A percentile compares a stretch with the other conserved stretches of the same genome.
These are phyloP conservation scores for Corythucha ciliata DNA, from an alignment of 2,888 invertebrate species.

Conservation along the genomic window DNA sequence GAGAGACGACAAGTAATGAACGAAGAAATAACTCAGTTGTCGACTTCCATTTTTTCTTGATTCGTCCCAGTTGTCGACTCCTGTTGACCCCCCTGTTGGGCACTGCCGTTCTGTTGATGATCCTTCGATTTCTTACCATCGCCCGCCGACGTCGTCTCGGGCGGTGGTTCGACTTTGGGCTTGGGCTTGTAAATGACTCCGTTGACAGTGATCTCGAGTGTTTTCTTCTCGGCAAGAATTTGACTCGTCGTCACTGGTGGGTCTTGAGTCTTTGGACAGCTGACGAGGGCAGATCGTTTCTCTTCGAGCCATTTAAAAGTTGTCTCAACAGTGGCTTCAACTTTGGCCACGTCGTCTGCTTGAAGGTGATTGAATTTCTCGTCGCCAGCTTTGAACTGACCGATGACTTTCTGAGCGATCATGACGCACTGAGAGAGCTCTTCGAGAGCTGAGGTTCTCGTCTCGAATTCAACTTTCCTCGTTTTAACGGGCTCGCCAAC, in stretches of 20 bases:
- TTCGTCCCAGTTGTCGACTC: too few relatives aligned
- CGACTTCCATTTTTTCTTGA: too few relatives aligned
- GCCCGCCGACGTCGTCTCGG: slow-evolving; percentile 43
- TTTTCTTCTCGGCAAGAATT: slow-evolving; percentile 66
- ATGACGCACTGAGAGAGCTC: slow-evolving; percentile 69
- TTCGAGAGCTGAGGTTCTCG: slow-evolving; percentile 69
- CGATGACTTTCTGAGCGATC: slow-evolving; percentile 68
- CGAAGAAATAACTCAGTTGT: too few relatives aligned
- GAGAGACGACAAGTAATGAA: too few relatives aligned
- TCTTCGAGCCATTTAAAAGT: slow-evolving; percentile 75
- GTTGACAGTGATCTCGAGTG: slow-evolving; percentile 47
- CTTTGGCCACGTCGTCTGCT: slow-evolving; percentile 68
- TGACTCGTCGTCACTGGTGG: slow-evolving; percentile 70
- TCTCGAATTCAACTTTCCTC: slow-evolving; percentile 69
- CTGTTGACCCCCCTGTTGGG: too few relatives aligned
- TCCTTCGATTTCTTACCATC: slow-evolving; percentile 41
- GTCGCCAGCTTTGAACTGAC: slow-evolving; percentile 52
- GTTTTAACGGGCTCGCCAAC: slow-evolving; percentile 84
- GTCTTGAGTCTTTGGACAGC: slow-evolving; percentile 57
- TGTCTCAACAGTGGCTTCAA: slow-evolving; percentile 57
- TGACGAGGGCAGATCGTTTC: slow-evolving; percentile 55
- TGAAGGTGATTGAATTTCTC: slow-evolving; percentile 45
- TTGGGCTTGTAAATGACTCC: slow-evolving; percentile 87
- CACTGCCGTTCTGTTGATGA: slow-evolving; percentile 38
- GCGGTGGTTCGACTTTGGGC: slow-evolving; percentile 49